These are phyloP conservation scores for Tetramorium simillimum DNA, from an alignment of 1,140 invertebrate genomes.

Conservation along the genomic window DNA sequence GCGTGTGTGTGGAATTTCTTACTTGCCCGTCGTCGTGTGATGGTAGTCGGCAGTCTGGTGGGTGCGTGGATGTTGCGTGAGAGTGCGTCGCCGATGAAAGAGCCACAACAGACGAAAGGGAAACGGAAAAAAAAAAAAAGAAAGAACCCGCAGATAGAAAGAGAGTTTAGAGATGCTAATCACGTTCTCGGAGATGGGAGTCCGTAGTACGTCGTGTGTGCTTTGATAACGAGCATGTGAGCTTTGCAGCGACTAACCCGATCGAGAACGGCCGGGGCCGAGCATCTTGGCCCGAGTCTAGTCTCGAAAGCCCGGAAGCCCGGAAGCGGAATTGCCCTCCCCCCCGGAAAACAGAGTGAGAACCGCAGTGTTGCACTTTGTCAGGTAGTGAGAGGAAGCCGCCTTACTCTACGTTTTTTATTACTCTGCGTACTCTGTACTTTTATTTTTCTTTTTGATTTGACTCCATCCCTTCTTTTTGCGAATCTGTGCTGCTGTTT, in stretches of 20 bases:
- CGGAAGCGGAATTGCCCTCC: slow-evolving; percentile 70
- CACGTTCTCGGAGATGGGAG: slow-evolving; percentile 53
- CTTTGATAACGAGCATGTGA: slow-evolving; percentile 84
- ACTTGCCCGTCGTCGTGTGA: slow-evolving; percentile 69
- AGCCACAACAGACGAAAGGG: slow-evolving; percentile 32
- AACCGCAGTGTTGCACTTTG: slow-evolving; percentile 69
- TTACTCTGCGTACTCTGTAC: slow-evolving; percentile 39
- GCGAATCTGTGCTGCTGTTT: slow-evolving; percentile 71
- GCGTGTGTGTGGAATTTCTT: slow-evolving; percentile 63
- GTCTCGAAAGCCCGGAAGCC: slow-evolving; percentile 76
- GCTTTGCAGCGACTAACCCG: slow-evolving; percentile 85
- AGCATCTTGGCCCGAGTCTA: slow-evolving; percentile 72
- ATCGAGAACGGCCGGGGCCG: slow-evolving; percentile 68
- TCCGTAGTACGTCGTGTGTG: slow-evolving; percentile 80
- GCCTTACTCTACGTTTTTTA: slow-evolving; percentile 64
- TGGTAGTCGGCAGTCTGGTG: slow-evolving; percentile 71
- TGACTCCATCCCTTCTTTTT: slow-evolving; percentile 56
- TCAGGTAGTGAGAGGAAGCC: slow-evolving; percentile 75
- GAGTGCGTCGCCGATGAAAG: slow-evolving; percentile 69
- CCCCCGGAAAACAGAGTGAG: slow-evolving; percentile 62
- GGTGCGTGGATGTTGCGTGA: slow-evolving; percentile 77
- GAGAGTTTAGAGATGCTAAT: slow-evolving; percentile 45
- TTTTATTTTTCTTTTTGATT: slow-evolving; percentile 53
- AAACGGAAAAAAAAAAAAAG: slow-evolving; percentile 19
- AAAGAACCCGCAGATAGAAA: slow-evolving; percentile 27